These are phyloP conservation scores for Malurus cyaneus DNA, from an alignment of 2,113 vertebrate species.

Conservation along the genomic window DNA sequence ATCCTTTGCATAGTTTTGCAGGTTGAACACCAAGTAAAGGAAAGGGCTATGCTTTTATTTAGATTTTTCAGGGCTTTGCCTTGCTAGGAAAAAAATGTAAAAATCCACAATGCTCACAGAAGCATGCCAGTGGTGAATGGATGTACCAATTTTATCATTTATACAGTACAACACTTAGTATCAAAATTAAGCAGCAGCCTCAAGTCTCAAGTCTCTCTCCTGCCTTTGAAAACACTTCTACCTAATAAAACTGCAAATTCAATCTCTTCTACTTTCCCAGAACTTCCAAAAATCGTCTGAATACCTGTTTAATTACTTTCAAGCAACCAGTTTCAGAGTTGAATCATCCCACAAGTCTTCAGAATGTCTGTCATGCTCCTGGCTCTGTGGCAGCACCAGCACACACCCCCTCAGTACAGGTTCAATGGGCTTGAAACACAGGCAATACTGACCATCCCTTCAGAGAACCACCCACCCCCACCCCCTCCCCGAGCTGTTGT, in stretches of 20 bases:
- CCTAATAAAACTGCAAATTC: neutral
- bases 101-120: neutral
- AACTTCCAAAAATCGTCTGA: neutral
- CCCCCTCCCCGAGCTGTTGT: rapidly evolving
- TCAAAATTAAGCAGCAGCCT: neutral
- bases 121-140: neutral
- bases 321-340: rapidly evolving
- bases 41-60: neutral
- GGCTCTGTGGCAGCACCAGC: neutral
- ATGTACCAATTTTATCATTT: neutral
- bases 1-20: neutral
- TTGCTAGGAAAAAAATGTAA: neutral
- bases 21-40: neutral
- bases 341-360: neutral
- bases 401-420: neutral
- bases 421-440: neutral
- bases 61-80: neutral
- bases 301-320: neutral
- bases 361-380: neutral
- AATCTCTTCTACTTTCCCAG: neutral
- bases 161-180: neutral
- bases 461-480: neutral
- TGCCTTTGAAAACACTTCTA: neutral
- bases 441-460: neutral
- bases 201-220: neutral